These are phyloP conservation scores for Andrena minutula DNA, from an alignment of 2,888 invertebrate species.

Conservation along the genomic window DNA sequence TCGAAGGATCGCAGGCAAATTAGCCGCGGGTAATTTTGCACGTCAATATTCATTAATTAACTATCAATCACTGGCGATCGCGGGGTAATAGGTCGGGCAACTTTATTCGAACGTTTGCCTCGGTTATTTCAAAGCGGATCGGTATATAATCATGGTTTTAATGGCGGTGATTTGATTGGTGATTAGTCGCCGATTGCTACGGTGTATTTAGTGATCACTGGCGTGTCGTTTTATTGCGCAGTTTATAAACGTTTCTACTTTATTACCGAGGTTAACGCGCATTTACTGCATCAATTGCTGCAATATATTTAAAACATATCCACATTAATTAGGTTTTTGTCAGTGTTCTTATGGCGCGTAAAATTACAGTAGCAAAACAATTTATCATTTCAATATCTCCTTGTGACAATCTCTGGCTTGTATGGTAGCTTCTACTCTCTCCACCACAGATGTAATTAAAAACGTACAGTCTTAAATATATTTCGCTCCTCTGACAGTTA, in stretches of 20 bases:
- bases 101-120: constrained; percentile 23
- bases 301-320: not conserved
- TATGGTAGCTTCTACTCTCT: too few species aligned
- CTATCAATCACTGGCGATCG: constrained; percentile 33
- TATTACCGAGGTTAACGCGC: not conserved
- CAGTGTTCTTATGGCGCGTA: too few species aligned
- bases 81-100: constrained; percentile 13
- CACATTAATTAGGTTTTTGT: constrained; percentile 4
- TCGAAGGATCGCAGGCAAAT: constrained; percentile 30
- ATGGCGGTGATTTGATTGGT: not conserved
- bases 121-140: constrained; percentile 7
- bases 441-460: too few species aligned
- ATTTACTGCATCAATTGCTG: not conserved
- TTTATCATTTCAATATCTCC: too few species aligned
- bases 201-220: not conserved
- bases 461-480: too few species aligned
- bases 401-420: too few species aligned
- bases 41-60: constrained; percentile 34
- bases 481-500: too few species aligned
- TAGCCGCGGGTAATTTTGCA: constrained; percentile 26
- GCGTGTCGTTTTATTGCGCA: not conserved
- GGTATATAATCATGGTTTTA: not conserved
- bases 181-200: constrained; percentile 5
- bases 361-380: too few species aligned
- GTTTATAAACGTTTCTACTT: not conserved